These are phyloP conservation scores for Alces alces DNA, from an alignment of 2,113 vertebrate species.

Conservation along the genomic window DNA sequence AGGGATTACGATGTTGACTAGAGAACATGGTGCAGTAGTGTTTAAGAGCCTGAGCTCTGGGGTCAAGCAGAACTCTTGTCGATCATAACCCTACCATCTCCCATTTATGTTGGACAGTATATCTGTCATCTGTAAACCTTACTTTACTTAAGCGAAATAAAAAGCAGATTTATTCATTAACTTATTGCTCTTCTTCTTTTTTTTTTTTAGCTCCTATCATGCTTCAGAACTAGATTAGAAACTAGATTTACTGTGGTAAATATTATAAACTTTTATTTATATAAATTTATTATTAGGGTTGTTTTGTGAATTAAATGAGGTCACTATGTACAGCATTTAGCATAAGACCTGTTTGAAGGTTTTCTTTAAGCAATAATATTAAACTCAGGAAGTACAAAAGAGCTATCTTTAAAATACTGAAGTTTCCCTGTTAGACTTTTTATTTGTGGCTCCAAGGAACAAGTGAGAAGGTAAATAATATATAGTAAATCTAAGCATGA, in stretches of 20 bases:
- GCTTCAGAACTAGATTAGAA: background rate
- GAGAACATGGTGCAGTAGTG: background rate
- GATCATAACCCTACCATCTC: background rate
- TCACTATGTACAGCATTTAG: background rate
- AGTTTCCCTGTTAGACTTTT: background rate
- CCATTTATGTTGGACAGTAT: background rate
- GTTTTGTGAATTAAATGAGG: background rate
- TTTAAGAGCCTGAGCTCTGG: background rate
- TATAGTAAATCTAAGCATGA: background rate
- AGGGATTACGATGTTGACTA: background rate
- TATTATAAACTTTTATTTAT: background rate
- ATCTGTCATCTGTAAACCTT: background rate
- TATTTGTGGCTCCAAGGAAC: background rate
- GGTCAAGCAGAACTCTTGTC: background rate
- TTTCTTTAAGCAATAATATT: background rate
- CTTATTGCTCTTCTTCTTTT: background rate
- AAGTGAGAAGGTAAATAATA: background rate
- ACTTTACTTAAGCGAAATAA: background rate
- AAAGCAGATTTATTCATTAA: background rate
- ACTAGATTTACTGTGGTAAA: background rate
- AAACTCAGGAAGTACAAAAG: background rate
- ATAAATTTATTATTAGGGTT: background rate
- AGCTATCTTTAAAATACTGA: background rate
- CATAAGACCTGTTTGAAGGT: background rate
- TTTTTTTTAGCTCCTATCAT: background rate